Evolutionary conservation across 1,140 invertebrate species (phyloP), one percentile per base, ranked within the genome.

Genomic region (Zaprionus davidi): DNA sequence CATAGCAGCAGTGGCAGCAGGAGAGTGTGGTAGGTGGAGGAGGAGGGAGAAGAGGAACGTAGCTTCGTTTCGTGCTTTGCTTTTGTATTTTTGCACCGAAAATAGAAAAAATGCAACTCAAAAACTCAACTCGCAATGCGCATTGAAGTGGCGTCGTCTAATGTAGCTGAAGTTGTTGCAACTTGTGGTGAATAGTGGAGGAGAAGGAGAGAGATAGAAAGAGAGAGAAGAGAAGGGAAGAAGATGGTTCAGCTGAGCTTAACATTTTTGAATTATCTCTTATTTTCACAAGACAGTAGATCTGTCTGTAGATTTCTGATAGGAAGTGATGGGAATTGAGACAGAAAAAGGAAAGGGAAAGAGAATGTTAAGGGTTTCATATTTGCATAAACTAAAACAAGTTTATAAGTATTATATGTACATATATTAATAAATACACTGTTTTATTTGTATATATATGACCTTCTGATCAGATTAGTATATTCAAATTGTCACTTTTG

Each of bases 41-140:
- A 44, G 71, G 62, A 55, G 51, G 71, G 62, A 55, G 49, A 31
- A 31, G 28, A 1, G 7, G 28, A 31, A 31, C 28, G 17, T 36
- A 75, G 60, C 65, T 71, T 67, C 84, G 83, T 83, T 74, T 80
- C 77, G 77, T 87, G 83, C 83, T 87, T 87, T 87, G 83, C 83
- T 87, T 87, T 88, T 88, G 84, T 88, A 88, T 88, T 88, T 88
- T 79, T 76, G 81, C 87, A 90, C 85, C 84, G 67, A 90, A 88
- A 88, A 87, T 90, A 90, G 83, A 83, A 84, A 85, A 84, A 81
- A 83, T 63, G 78, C 74, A 87, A 88, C 75, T 72, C 64, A 81
- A 59, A 70, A 88, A 84, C 62, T 74, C 56, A 70, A 46, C 41
- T 46, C 41, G 41, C 31, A 85, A 79, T 84, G 85, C 66, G 85